phyloP scores from a whole-genome alignment of 2,888 invertebrate genomes.

The Deilephila elpenor region DNA sequence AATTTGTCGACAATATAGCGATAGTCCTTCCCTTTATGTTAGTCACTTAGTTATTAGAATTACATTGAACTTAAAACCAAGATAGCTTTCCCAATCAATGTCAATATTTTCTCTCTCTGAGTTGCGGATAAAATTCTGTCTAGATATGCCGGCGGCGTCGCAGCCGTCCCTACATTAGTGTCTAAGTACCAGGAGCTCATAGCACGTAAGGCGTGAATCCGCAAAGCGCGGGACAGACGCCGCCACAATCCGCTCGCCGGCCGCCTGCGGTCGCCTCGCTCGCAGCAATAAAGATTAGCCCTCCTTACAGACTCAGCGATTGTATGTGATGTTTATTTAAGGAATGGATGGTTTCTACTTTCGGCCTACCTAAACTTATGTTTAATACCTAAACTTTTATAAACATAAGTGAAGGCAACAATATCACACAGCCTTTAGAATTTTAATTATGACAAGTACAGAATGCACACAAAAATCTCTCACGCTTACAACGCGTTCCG shows the following conservation, averaged over 20 bases:
- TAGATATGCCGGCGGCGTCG: background rate
- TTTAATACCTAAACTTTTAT: background rate
- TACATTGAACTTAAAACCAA: too few relatives aligned
- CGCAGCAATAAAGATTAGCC: conserved; percentile 58
- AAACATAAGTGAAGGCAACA: background rate
- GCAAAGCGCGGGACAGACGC: conserved; percentile 37
- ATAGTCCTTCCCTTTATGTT: too few relatives aligned
- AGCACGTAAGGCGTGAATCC: conserved; percentile 44
- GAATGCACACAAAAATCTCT: conserved; percentile 9
- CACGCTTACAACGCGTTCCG: conserved; percentile 17
- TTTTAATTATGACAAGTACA: conserved; percentile 5
- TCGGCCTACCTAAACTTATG: background rate
- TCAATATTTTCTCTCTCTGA: background rate
- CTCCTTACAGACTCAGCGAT: background rate
- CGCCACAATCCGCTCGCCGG: conserved; percentile 34
- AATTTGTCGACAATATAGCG: too few relatives aligned
- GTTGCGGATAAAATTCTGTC: background rate
- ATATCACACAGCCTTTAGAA: background rate
- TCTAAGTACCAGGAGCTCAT: conserved; percentile 52
- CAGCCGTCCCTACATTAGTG: conserved; percentile 12
- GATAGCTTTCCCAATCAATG: background rate
- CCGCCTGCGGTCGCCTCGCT: conserved; percentile 49
- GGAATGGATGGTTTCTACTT: conserved; percentile 17
- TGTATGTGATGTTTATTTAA: conserved; percentile 17
- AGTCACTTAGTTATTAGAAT: too few relatives aligned